phyloP scores from a whole-genome alignment of 2,888 invertebrate species.

The Hypomecis punctinalis region DNA sequence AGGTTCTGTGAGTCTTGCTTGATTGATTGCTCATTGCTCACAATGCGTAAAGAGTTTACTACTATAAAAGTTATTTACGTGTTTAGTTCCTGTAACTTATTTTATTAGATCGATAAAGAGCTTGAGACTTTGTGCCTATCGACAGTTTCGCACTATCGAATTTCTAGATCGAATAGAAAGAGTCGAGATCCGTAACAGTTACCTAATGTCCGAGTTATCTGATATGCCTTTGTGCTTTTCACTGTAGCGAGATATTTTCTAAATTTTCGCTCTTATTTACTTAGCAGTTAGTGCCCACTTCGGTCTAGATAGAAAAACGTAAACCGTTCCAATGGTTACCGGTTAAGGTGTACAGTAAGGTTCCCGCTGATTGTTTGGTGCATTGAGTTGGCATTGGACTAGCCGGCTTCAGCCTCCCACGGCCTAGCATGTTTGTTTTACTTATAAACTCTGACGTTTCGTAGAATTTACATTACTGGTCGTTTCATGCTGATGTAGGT shows the following conservation, averaged over 20 bases:
- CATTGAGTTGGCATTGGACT: slow-evolving; percentile 36
- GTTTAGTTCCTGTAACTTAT: background rate
- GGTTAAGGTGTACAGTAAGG: slow-evolving; percentile 50
- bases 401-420: slow-evolving; percentile 53
- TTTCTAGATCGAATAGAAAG: slow-evolving; percentile 30
- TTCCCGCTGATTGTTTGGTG: slow-evolving; percentile 53
- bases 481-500: slow-evolving; percentile 45
- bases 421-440: slow-evolving; percentile 51
- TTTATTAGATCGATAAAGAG: background rate
- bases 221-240: slow-evolving; percentile 37
- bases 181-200: slow-evolving; percentile 26
- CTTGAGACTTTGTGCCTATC: slow-evolving; percentile 9
- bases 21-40: slow-evolving; percentile 25
- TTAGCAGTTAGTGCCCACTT: slow-evolving; percentile 30
- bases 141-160: slow-evolving; percentile 32
- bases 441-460: slow-evolving; percentile 57
- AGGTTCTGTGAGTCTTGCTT: slow-evolving; percentile 24
- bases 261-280: slow-evolving; percentile 27
- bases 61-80: background rate
- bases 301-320: slow-evolving; percentile 48
- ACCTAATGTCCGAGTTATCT: slow-evolving; percentile 35
- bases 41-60: slow-evolving; percentile 20
- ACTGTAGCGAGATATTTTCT: slow-evolving; percentile 31
- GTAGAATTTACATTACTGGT: slow-evolving; percentile 52
- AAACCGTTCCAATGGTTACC: slow-evolving; percentile 53